phyloP scores from a whole-genome alignment of 2,113 vertebrate species.

The Chaetura pelagica region DNA sequence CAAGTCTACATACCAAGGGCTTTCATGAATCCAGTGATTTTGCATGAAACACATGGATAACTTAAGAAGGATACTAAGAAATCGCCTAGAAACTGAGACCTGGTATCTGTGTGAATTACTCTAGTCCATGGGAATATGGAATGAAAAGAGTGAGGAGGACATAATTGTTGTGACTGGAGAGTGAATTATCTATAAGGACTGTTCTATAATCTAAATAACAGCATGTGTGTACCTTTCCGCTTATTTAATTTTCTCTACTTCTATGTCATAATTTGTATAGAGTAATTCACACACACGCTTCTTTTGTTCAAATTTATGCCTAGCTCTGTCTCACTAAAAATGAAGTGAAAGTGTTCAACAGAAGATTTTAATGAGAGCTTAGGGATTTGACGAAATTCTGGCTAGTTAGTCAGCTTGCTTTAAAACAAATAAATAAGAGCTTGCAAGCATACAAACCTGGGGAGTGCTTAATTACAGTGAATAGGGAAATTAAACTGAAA shows the following conservation, averaged over 20 bases:
- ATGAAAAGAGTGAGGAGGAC: not conserved
- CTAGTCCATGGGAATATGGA: not conserved
- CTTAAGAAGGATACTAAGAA: not conserved
- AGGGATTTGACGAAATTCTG: conserved; percentile 25
- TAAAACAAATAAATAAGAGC: conserved; percentile 51
- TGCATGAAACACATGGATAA: not conserved
- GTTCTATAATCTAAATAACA: not conserved
- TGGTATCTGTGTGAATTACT: not conserved
- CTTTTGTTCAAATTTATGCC: not conserved
- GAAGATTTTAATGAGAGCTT: conserved; percentile 41
- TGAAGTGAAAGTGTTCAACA: not conserved
- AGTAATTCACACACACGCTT: not conserved
- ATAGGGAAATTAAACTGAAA: not conserved
- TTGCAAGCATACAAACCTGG: not conserved
- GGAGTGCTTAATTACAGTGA: conserved; percentile 29
- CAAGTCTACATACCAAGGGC: not conserved
- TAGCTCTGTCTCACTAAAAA: not conserved
- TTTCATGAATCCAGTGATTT: not conserved
- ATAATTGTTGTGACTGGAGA: not conserved
- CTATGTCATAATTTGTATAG: not conserved
- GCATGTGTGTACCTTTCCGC: fast-evolving
- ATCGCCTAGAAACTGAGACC: not conserved
- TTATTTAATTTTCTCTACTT: not conserved
- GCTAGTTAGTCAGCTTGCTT: conserved; percentile 22
- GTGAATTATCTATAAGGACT: not conserved